These are phyloP conservation scores for Phasianus colchicus DNA, from an alignment of 2,113 vertebrate genomes.

Conservation along the genomic window DNA sequence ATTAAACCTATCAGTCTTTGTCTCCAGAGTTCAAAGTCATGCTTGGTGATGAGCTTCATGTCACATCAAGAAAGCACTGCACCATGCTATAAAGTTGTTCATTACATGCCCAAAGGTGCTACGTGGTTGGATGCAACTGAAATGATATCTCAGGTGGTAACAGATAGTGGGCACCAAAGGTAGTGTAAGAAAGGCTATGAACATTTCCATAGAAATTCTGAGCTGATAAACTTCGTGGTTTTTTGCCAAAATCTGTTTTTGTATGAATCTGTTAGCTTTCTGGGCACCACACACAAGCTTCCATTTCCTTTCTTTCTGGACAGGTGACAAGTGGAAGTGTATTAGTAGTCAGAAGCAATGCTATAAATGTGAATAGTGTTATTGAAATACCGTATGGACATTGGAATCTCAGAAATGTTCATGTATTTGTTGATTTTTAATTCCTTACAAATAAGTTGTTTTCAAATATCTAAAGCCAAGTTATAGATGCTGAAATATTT, in stretches of 20 bases:
- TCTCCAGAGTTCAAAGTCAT: neutral
- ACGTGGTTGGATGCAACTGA: neutral
- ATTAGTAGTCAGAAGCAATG: neutral
- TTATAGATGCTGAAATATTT: neutral
- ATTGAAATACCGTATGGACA: neutral
- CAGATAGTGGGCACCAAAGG: neutral
- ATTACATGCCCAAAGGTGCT: neutral
- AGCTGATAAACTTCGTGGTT: neutral
- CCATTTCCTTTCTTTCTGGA: neutral
- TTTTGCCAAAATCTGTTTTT: neutral
- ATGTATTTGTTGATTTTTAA: constrained; percentile 11
- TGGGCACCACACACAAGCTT: neutral
- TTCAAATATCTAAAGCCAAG: neutral
- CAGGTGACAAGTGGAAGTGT: neutral
- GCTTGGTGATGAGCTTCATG: neutral
- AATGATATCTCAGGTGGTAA: neutral
- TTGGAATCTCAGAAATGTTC: neutral
- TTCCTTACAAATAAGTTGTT: constrained; percentile 26
- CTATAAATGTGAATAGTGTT: neutral
- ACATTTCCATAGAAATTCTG: neutral
- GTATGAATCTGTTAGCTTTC: neutral
- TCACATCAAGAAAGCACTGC: neutral
- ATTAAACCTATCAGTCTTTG: neutral
- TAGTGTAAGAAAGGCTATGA: accelerated
- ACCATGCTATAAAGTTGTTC: neutral